Conservation (phyloP, 1,140 invertebrate species). For the Octopus bimaculoides region DNA sequence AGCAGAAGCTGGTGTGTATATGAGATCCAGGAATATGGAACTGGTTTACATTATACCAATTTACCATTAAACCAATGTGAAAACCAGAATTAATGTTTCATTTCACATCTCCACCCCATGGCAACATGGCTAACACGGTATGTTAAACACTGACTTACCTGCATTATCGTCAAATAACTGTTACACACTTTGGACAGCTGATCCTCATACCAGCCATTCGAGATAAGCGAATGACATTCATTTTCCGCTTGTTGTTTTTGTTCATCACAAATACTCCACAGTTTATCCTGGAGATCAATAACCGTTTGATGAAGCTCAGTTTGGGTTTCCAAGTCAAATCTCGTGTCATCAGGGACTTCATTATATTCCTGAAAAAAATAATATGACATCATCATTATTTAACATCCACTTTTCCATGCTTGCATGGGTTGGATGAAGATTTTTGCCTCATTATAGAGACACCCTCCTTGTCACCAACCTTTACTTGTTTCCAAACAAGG, state of each 20-base stretch:
- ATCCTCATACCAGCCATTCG: conserved; percentile 57
- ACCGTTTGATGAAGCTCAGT: conserved; percentile 56
- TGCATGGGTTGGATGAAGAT: too few species aligned
- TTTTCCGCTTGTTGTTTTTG: conserved; percentile 54
- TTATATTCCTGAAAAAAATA: conserved; percentile 51
- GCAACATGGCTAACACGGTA: too few species aligned
- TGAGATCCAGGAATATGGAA: too few species aligned
- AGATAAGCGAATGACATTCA: conserved; percentile 51
- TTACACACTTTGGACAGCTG: conserved; percentile 54
- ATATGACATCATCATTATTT: background rate
- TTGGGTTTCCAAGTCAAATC: conserved; percentile 56
- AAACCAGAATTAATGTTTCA: too few species aligned
- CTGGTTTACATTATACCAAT: too few species aligned
- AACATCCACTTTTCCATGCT: too few species aligned
- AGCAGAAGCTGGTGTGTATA: too few species aligned
- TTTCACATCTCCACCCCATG: too few species aligned
- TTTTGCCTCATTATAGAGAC: too few species aligned
- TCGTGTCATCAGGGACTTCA: conserved; percentile 54
- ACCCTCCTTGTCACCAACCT: too few species aligned
- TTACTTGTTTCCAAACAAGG: too few species aligned
- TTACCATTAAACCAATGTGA: too few species aligned
- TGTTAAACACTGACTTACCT: conserved; percentile 27
- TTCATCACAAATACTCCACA: conserved; percentile 57
- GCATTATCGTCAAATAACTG: conserved; percentile 55
- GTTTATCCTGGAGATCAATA: conserved; percentile 53